Evolutionary conservation across 2,797 vertebrate species (phyloP).

Genomic region (Pristis pectinata): DNA sequence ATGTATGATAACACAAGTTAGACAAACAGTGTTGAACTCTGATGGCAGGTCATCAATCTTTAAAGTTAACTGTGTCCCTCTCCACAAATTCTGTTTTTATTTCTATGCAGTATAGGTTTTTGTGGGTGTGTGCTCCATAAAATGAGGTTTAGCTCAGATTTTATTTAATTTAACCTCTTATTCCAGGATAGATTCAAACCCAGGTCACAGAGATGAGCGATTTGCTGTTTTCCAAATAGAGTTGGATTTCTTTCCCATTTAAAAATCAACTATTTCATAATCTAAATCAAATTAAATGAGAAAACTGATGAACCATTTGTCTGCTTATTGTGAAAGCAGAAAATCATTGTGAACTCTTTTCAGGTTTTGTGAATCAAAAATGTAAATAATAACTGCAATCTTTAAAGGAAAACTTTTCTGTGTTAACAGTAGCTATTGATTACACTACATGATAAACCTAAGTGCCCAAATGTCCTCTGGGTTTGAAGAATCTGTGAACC

Average conservation of each 20-base stretch:
- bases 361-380: neutral
- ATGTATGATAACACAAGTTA: neutral
- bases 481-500: neutral
- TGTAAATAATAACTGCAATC: neutral
- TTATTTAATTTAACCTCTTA: neutral
- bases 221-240: neutral
- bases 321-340: neutral
- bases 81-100: too few relatives aligned
- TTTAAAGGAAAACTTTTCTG: neutral
- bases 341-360: neutral
- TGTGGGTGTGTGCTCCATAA: neutral
- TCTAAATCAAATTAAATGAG: neutral
- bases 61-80: too few relatives aligned
- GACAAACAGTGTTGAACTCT: neutral
- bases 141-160: neutral
- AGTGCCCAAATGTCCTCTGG: neutral
- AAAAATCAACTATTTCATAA: neutral
- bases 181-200: neutral
- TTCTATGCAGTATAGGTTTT: neutral
- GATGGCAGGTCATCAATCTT: too few relatives aligned
- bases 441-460: neutral
- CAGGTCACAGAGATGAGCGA: neutral
- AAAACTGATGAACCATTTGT: neutral
- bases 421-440: neutral
- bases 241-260: neutral